Conservation (phyloP, 2,113 vertebrate species). For the Ceyx margarethae region DNA sequence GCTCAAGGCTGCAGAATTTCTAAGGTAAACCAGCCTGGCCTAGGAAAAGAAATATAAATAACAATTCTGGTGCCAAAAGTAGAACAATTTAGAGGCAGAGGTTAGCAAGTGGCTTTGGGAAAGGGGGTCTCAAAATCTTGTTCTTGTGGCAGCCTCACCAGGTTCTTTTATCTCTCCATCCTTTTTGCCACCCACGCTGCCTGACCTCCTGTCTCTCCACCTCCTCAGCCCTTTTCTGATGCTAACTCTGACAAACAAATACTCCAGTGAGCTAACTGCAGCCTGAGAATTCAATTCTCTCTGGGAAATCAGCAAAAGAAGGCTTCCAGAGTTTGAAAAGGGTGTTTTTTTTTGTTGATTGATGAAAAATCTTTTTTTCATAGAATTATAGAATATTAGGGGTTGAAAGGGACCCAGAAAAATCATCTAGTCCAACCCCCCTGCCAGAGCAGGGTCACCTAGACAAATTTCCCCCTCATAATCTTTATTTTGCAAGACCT, state of each 20-base stretch:
- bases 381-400: too few species aligned
- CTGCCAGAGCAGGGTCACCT: too few species aligned
- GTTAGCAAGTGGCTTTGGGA: not conserved
- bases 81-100: not conserved
- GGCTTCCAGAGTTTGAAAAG: not conserved
- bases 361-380: not conserved
- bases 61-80: not conserved
- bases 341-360: not conserved
- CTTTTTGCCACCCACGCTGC: not conserved
- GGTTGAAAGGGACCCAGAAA: too few species aligned
- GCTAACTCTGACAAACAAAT: constrained; percentile 38
- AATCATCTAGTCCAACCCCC: too few species aligned
- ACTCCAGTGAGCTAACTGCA: not conserved
- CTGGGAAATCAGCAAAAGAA: not conserved
- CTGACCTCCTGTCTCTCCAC: constrained; percentile 1
- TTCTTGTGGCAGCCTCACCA: not conserved
- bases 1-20: not conserved
- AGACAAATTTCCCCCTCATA: not conserved
- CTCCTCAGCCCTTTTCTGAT: constrained; percentile 41
- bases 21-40: not conserved
- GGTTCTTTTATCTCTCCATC: constrained; percentile 24
- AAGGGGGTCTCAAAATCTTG: not conserved
- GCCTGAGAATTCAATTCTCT: not conserved
- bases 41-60: not conserved
- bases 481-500: not conserved